Base-by-base conservation (phyloP, 1,140 invertebrate genomes). In the Mamestra configurata region DNA sequence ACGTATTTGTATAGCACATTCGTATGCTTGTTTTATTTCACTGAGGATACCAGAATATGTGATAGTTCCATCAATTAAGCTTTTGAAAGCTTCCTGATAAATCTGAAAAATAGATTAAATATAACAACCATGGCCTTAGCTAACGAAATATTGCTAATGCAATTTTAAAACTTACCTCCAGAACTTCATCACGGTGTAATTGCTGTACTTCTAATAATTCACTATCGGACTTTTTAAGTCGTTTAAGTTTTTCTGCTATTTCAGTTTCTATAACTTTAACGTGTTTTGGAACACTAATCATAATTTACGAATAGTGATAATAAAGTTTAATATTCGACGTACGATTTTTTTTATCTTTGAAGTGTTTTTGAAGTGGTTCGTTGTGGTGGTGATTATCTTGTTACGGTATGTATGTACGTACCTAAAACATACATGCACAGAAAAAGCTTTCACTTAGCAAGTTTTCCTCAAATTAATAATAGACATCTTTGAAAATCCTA, bases 11-110 rank as follows among this genome's bases (percentile, higher is more conserved):
- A 95, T 61, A 43, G 93, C 83, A 76, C 90, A 84, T 83, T 95
- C 94, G 77, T 94, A 95, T 0, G 93, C 89, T 75, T 79, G 82
- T 86, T 91, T 94, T 72, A 95, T 95, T 57, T 92, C 83, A 27
- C 55, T 76, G 13, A 95, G 82, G 27, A 95, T 80, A 55, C 76
- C 81, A 22, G 91, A 92, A 84, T 91, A 92, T 15, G 94, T 94
- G 20, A 87, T 75, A 24, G 90, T 83, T 40, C 83, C 88, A 20
- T 86, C 72, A 57, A 94, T 91, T 68, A 95, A 82, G 40, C 79
- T 77, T 35, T 82, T 81, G 75, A 95, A 93, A 37, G 91, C 92
- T 61, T 93, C 88, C 71, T 81, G 86, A 79, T 91, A 94, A 82
- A 95, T 88, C 94, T 95, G 76, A 15, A 83, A 93, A 85, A 75